Evolutionary conservation across 2,888 invertebrate species (phyloP), one percentile per base, ranked within the genome.

Genomic region (Rhynchonema sp.): DNA sequence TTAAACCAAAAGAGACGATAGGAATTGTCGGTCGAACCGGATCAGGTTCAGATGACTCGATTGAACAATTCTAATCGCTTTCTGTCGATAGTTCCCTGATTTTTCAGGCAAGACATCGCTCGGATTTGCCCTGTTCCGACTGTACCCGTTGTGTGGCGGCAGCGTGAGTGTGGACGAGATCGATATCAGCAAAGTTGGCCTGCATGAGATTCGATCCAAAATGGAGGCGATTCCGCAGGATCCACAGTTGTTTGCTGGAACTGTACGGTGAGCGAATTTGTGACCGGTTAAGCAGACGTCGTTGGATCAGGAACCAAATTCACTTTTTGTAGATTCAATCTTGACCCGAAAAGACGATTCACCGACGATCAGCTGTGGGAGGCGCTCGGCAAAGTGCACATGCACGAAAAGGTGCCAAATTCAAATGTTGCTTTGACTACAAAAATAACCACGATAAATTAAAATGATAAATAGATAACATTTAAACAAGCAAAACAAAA

Each of bases 351-450:
- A 74, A 80, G 82, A 66, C 74, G 75, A 1, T 82, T 85, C 74
- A 77, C 80, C 1, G 94, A 96, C 69, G 83, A 83, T 0, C 83
- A 86, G 60, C 75, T 96, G 55, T 94, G 92, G 92, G 80, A 80
- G 58, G 84, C 88, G 26, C 75, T 96, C 55, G 86, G 89, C 67
- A 83, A 86, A 70, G 86, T 90, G 1, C 89, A 92, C 78, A 80
- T 94, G 57, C 87, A 86, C 75, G 65, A 77, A 3, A 89, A 87
- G 73, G 85, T 49, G 27, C 22, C 6, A 2, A n/a, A 30, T n/a
- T n/a, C n/a, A n/a, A n/a, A n/a, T n/a, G n/a, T n/a, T n/a, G n/a
- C n/a, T n/a, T n/a, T n/a, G n/a, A n/a, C n/a, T n/a, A n/a, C n/a
- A n/a, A n/a, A n/a, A n/a, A n/a, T n/a, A n/a, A n/a, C n/a, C n/a